Base-by-base conservation (phyloP, 2,797 vertebrate genomes). In the Australoheros facetus region DNA sequence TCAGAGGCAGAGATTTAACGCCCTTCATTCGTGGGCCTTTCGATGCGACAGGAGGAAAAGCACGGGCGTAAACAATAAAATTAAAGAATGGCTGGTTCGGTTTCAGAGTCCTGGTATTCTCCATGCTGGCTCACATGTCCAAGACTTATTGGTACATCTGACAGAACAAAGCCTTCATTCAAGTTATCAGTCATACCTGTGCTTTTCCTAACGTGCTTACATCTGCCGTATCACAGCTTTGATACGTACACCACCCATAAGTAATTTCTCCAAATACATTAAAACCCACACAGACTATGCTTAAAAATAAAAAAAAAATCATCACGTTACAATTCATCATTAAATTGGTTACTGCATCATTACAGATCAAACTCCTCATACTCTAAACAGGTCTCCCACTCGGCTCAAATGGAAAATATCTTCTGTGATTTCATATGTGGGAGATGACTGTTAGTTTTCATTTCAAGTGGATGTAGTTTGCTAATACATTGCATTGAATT, bases 231-330 rank as follows among this genome's bases (percentile, higher is more conserved):
- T 34, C 66, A 80, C 62, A 83, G 37, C 54, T 78, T 56, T 32
- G 3, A 72, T 60, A 87, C 53, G 80, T n/a, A 72, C 30, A 39
- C 54, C 5, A 10, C 21, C 32, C 71, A 45, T 26, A 17, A 16
- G 14, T 21, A 53, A 73, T 58, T 23, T 56, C 26, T 60, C 23
- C 34, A 54, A 73, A 77, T 34, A 66, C 9, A 77, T 60, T 78
- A 88, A 88, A 86, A 91, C 32, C n/a, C 57, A 59, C 19, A 73
- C 79, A 57, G 71, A 54, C 62, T 4, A 28, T 19, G 64, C 23
- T 69, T 79, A 45, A 8, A 4, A 42, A 26, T 3, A 26, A 26
- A 26, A 26, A 26, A 26, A 2, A 26, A 26, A 69, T 84, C 82
- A 77, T 23, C 3, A 10, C 4, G n/a, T 16, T 66, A 42, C 26